These are phyloP conservation scores for Priocnemis perturbator DNA, from an alignment of 2,888 invertebrate species.

Conservation along the genomic window DNA sequence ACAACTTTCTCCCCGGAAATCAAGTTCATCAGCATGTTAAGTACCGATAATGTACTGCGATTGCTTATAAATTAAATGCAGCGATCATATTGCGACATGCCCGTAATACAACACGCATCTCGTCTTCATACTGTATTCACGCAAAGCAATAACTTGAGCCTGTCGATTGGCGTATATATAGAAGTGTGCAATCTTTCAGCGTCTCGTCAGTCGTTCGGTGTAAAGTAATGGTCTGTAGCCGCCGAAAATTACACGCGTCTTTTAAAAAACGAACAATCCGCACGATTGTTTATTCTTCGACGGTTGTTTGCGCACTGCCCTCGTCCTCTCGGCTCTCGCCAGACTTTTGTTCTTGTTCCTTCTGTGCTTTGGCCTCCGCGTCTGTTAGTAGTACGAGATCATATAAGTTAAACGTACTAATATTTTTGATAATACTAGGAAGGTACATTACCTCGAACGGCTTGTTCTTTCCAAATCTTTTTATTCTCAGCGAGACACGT, in stretches of 20 bases:
- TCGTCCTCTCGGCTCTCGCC: constrained; percentile 49
- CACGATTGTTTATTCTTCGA: constrained; percentile 57
- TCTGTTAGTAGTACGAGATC: constrained; percentile 69
- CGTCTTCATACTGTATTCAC: too few species aligned
- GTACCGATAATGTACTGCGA: too few species aligned
- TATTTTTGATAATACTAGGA: too few species aligned
- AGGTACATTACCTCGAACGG: constrained; percentile 81
- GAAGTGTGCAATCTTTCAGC: too few species aligned
- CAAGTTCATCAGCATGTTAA: too few species aligned
- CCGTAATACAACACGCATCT: too few species aligned
- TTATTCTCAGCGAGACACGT: constrained; percentile 87
- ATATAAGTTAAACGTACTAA: neutral
- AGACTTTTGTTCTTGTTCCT: constrained; percentile 65
- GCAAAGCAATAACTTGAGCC: too few species aligned
- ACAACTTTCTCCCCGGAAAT: too few species aligned
- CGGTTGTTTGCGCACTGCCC: constrained; percentile 36
- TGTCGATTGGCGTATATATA: too few species aligned
- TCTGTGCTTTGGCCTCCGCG: constrained; percentile 78
- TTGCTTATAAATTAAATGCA: too few species aligned
- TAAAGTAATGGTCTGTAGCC: constrained; percentile 19
- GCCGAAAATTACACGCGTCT: constrained; percentile 50
- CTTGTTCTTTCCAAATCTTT: constrained; percentile 89
- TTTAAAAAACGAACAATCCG: constrained; percentile 42
- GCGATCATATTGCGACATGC: too few species aligned
- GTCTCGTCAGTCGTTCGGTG: too few species aligned